Base-by-base conservation (phyloP, 1,140 invertebrate species). In the Nixonia krombeini region DNA sequence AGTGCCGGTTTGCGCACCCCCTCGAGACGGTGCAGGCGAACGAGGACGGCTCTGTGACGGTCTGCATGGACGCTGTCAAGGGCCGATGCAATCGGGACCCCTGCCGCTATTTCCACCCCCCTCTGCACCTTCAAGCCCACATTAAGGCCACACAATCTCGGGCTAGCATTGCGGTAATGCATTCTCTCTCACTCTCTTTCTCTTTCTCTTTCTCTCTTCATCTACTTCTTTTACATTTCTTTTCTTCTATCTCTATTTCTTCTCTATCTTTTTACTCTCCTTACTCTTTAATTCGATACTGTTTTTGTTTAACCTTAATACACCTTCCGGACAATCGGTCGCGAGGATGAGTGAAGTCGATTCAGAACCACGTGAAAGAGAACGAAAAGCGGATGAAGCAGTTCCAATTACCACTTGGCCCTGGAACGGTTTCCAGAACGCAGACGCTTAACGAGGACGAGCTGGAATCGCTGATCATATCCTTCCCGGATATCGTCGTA, bases 61-160 rank as follows among this genome's bases (percentile, higher is more conserved):
- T 97, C 90, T 97, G 96, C 94, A 97, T 97, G 95, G 95, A 97
- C 91, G 95, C 94, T 90, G 93, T 97, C 89, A 97, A 96, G 91
- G 94, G 94, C 88, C 92, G 94, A 90, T 96, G 94, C 91, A 91
- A 93, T 90, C 93, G 94, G 89, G 93, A 95, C 88, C 93, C 93
- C 89, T 96, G 94, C 92, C 93, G 94, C 91, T 96, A 96, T 94
- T 96, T 95, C 91, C 94, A 96, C 90, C 94, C 94, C 90, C 93
- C 94, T 90, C 91, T 95, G 90, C 95, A 98, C 93, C 94, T 98
- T 88, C 94, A 96, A 93, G 94, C 94, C 90, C 95, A 96, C 93
- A 95, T 97, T 92, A 97, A 97, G 93, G 94, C 91, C 85, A 90
- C 94, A 91, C 92, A 94, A 91, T 92, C 92, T 90, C 94, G 93